These are phyloP conservation scores for Phocoena phocoena DNA, from an alignment of 2,113 vertebrate species.

Conservation along the genomic window DNA sequence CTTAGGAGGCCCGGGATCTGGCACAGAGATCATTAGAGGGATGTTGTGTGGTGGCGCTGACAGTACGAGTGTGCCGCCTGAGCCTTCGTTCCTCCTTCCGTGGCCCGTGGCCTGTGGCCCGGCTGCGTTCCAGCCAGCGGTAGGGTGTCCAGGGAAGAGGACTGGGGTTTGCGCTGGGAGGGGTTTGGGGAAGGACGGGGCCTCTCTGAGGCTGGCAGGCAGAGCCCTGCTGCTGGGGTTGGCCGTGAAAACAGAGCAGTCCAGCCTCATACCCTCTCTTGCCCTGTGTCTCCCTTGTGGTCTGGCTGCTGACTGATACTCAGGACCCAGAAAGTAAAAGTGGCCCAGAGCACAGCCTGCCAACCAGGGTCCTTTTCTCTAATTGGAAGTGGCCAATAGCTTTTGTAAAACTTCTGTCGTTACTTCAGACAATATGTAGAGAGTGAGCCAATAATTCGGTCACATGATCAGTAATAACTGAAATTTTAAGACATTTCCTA, in stretches of 20 bases:
- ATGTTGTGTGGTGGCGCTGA: background rate
- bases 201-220: background rate
- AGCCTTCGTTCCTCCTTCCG: fast-evolving
- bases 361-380: background rate
- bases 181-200: too few relatives aligned
- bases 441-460: background rate
- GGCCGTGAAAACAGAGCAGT: background rate
- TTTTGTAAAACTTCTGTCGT: too few relatives aligned
- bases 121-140: background rate
- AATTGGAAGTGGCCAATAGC: background rate
- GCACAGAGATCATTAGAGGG: background rate
- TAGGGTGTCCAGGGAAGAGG: background rate
- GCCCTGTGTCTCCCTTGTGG: too few relatives aligned
- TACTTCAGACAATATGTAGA: background rate
- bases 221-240: background rate
- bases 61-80: background rate
- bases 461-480: background rate
- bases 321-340: background rate
- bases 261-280: fast-evolving
- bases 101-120: fast-evolving
- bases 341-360: background rate
- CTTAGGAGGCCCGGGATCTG: background rate
- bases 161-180: background rate
- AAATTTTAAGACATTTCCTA: fast-evolving
- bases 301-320: fast-evolving